Base-by-base conservation (phyloP, 2,888 invertebrate genomes). In the Timandra comae region DNA sequence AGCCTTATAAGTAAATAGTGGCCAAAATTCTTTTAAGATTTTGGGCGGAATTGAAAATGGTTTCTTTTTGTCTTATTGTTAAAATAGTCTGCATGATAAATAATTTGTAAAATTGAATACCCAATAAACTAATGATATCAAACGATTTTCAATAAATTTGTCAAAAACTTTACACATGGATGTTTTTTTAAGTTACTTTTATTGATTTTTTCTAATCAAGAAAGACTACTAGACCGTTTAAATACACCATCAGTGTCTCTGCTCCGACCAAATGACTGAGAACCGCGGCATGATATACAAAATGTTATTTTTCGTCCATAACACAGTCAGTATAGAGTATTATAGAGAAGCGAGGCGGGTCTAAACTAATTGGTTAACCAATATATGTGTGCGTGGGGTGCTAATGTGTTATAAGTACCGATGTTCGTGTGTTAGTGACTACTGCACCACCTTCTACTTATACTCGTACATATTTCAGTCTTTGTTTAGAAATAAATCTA, bases 341-440 rank as follows among this genome's bases (percentile, higher is more conserved):
- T 10, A 20, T 33, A 30, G 28, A 46, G 53, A 38, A 45, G 29
- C 33, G 41, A 28, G 50, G 59, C 2, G 43, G 63, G 26, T 58
- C 66, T 39, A 31, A 7, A n/a, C 56, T 41, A 39, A 34, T 26
- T 66, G 63, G 65, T 47, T 42, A 29, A 6, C 22, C 5, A n/a
- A 27, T 37, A 33, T 46, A 25, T 33, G 41, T 62, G 63, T 71
- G 63, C 65, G 70, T 40, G 64, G 62, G 31, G 59, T 58, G 55
- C 56, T 58, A 56, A 53, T 45, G 48, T 38, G 50, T 57, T 49
- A 62, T 61, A 67, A 68, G 66, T 69, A 49, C 46, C 38, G 46
- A 36, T 55, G 38, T 48, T 37, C 45, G 45, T 61, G 57, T 64
- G 66, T 69, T 56, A 35, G 47, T 37, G 54, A 63, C 56, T 44